Evolutionary conservation across 2,113 vertebrate species (phyloP).

Genomic region (Tragelaphus imberbis): DNA sequence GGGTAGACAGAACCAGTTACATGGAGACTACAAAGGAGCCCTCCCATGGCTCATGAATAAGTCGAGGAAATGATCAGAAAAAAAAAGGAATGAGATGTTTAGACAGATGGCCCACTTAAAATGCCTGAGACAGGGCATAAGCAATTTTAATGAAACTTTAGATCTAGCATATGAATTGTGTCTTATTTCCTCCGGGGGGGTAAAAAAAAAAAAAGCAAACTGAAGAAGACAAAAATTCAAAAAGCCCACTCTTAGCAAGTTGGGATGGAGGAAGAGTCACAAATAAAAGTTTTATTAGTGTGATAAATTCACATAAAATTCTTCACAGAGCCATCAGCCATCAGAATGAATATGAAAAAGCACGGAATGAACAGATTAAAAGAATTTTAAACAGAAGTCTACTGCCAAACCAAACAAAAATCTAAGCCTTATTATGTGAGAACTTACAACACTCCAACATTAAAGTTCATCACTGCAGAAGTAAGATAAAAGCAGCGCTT

Average conservation of each 20-base stretch:
- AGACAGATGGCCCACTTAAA: constrained; percentile 99
- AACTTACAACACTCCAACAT: constrained; percentile 81
- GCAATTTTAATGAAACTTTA: constrained; percentile 99
- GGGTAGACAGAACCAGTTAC: constrained; percentile 91
- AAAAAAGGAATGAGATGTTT: constrained; percentile 93
- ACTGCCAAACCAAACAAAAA: constrained; percentile 92
- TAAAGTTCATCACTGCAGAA: constrained; percentile 78
- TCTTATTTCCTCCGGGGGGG: constrained; percentile 79
- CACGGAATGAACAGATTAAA: constrained; percentile 88
- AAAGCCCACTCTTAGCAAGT: constrained; percentile 79
- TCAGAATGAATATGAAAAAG: constrained; percentile 84
- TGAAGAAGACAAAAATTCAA: constrained; percentile 88
- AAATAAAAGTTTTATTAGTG: constrained; percentile 73
- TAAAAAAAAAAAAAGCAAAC: not conserved
- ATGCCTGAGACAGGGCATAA: constrained; percentile 91
- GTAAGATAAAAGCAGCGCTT: constrained; percentile 81
- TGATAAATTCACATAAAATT: constrained; percentile 83
- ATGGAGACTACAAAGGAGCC: constrained; percentile 98
- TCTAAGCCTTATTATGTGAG: constrained; percentile 78
- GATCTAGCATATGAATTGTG: constrained; percentile 94
- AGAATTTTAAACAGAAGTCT: constrained; percentile 88
- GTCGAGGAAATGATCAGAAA: constrained; percentile 99
- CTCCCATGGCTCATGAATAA: constrained; percentile 99
- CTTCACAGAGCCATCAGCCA: constrained; percentile 82
- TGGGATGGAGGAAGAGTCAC: constrained; percentile 48